phyloP scores from a whole-genome alignment of 2,113 vertebrate species.

The Pitta sordida region DNA sequence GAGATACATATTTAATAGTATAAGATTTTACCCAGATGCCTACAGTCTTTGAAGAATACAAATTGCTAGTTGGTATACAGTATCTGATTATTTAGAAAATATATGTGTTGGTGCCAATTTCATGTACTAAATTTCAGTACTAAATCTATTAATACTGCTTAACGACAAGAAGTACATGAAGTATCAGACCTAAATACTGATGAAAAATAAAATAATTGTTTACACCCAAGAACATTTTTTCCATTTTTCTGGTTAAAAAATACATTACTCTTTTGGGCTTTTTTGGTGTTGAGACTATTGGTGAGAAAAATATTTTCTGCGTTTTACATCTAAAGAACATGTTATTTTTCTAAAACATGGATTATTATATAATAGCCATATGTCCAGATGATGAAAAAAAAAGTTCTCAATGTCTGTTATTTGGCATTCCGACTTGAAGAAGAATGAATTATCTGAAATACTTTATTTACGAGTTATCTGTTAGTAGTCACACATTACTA shows the following conservation, averaged over 20 bases:
- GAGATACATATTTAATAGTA: not conserved
- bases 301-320: not conserved
- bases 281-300: not conserved
- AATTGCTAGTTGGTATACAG: rapidly evolving
- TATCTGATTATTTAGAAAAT: not conserved
- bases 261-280: rapidly evolving
- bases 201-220: not conserved
- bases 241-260: not conserved
- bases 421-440: not conserved
- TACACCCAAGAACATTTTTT: not conserved
- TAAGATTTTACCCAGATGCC: not conserved
- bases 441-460: not conserved
- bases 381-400: not conserved
- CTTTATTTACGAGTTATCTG: not conserved
- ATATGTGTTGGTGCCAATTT: not conserved
- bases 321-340: not conserved
- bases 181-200: not conserved
- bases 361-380: not conserved
- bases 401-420: not conserved
- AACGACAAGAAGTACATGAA: not conserved
- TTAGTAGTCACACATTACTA: not conserved
- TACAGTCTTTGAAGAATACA: not conserved
- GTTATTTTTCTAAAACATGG: not conserved
- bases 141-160: not conserved
- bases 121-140: no score